A percentile compares a stretch with the other conserved stretches of the same genome.
phyloP scores from a whole-genome alignment of 2,113 vertebrate genomes.

The Edolisoma coerulescens region DNA sequence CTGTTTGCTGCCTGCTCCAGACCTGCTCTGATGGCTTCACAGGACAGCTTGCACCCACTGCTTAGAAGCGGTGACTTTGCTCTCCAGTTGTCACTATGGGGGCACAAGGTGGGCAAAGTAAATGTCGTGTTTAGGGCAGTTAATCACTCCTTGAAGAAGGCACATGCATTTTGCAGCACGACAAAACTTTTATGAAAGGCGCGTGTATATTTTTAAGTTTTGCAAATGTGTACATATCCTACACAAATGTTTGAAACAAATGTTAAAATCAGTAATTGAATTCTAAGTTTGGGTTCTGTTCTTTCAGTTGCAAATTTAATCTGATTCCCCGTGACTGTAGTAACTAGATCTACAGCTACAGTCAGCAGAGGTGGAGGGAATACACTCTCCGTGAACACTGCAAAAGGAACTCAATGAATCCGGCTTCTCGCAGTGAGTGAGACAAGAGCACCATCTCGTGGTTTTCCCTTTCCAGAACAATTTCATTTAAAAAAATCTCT shows the following conservation, averaged over 20 bases:
- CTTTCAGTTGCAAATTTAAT: background rate
- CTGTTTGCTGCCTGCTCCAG: fast-evolving
- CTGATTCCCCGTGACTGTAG: fast-evolving
- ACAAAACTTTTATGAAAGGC: background rate
- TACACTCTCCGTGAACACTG: fast-evolving
- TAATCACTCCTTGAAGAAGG: background rate
- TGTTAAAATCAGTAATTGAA: background rate
- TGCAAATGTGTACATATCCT: background rate
- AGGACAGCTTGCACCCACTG: fast-evolving
- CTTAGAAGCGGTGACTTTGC: background rate
- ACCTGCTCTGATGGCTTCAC: fast-evolving
- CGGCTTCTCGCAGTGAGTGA: background rate
- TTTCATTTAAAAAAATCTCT: background rate
- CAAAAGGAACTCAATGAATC: background rate
- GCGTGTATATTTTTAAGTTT: background rate
- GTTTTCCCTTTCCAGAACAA: background rate
- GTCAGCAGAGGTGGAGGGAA: background rate
- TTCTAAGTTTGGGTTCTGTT: background rate
- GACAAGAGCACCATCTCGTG: constrained; percentile 71
- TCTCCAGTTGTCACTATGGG: background rate
- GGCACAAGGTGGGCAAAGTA: background rate
- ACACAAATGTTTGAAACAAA: background rate
- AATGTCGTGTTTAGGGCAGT: background rate
- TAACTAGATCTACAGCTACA: background rate
- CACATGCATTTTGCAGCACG: background rate